Base-by-base conservation (phyloP, 2,797 vertebrate genomes). In the Lithobates sylvaticus region DNA sequence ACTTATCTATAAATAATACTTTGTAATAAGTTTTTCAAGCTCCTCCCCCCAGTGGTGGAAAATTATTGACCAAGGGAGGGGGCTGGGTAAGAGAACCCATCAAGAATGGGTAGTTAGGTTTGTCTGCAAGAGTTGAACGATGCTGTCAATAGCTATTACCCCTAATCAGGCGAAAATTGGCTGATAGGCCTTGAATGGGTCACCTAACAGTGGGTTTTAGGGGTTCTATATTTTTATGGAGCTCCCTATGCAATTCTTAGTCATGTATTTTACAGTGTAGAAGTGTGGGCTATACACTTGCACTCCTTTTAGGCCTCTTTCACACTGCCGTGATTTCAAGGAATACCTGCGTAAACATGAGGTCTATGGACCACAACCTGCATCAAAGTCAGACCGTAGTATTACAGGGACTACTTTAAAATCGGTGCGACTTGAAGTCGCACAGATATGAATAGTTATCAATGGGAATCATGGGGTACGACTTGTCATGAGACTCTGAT, bases 161-260 rank as follows among this genome's bases (percentile, higher is more conserved):
- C 5, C 5, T 61, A 61, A 61, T 61, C 54, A 23, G 54, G 54
- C 21, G 2, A 61, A 61, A 21, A 23, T 8, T 8, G 5, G 54
- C 18, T 23, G 5, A 23, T 58, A 5, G 50, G 50, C 50, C 50
- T 54, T 16, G 4, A 54, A 5, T 58, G 21, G 54, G 54, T 54
- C 16, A 54, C 13, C 15, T 6, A 18, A 54, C 16, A 18, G 3
- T 18, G 16, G 50, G 50, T 54, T 65, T 87, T 70, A 90, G 89
- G 3, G 89, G 90, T 91, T 90, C 69, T 64, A 76, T 86, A 2
- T 79, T 86, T 84, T 90, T 85, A 89, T 89, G 84, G 90, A 88
- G 89, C 90, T 93, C 91, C 91, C 94, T 95, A 94, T 95, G 93
- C 93, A 94, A 93, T 91, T 89, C 88, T 88, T 74, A 34, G 2